These are phyloP conservation scores for Dryobates pubescens DNA, from an alignment of 2,797 vertebrate genomes.

Conservation along the genomic window DNA sequence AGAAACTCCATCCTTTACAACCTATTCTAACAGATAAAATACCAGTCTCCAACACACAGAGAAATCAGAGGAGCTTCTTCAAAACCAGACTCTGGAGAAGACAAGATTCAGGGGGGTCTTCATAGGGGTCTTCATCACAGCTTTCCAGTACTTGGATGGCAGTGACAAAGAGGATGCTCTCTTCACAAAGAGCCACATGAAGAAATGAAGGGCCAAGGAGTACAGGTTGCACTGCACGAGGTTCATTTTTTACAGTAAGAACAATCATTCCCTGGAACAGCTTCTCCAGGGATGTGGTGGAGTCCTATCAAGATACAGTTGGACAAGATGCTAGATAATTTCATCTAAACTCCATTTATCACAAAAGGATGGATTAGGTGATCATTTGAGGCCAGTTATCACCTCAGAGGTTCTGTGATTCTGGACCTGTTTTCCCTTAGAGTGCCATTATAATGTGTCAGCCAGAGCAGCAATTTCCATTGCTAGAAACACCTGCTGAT, in stretches of 20 bases:
- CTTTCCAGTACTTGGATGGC: not conserved
- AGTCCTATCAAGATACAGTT: not conserved
- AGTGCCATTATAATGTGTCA: not conserved
- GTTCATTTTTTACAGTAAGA: not conserved
- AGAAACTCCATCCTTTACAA: not conserved
- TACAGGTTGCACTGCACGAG: not conserved
- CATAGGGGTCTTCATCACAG: not conserved
- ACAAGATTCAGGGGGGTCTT: not conserved
- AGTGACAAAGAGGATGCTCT: not conserved
- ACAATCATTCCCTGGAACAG: not conserved
- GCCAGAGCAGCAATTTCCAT: not conserved
- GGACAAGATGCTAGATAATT: not conserved
- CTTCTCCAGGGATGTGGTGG: too few species aligned
- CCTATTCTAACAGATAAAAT: not conserved
- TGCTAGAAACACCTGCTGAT: not conserved
- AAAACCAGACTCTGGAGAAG: not conserved
- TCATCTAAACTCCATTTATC: not conserved
- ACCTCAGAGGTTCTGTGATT: not conserved
- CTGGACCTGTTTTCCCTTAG: not conserved
- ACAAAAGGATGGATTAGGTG: fast-evolving
- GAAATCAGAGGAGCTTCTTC: not conserved
- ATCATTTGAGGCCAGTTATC: fast-evolving
- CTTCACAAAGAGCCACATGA: not conserved
- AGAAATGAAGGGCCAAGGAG: not conserved
- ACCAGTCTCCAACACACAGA: not conserved